phyloP scores from a whole-genome alignment of 2,797 vertebrate genomes.

The Oreortyx pictus region DNA sequence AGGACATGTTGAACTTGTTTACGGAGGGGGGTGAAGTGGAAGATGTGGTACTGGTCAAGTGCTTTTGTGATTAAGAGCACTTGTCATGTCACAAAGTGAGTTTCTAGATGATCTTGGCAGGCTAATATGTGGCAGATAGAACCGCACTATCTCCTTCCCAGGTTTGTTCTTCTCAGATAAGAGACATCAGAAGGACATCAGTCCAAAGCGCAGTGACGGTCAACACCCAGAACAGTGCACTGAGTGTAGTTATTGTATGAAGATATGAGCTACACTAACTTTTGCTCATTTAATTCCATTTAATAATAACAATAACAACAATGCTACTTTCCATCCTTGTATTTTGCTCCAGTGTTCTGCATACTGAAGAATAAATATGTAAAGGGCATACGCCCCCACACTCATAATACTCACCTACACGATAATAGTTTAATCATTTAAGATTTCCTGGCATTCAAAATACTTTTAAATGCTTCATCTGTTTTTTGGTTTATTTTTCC shows the following conservation, averaged over 20 bases:
- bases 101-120: background rate
- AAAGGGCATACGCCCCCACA: rapidly evolving
- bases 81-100: background rate
- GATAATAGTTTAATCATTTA: background rate
- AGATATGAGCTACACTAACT: background rate
- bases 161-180: background rate
- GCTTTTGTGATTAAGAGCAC: background rate
- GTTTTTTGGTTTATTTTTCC: background rate
- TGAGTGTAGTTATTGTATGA: rapidly evolving
- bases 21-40: rapidly evolving
- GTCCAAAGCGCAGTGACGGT: background rate
- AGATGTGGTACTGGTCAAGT: background rate
- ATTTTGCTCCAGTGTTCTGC: background rate
- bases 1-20: background rate
- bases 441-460: background rate
- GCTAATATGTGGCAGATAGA: background rate
- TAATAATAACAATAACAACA: background rate
- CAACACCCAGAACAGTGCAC: background rate
- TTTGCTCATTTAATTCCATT: background rate
- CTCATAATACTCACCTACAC: background rate
- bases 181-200: background rate
- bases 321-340: rapidly evolving
- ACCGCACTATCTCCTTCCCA: background rate
- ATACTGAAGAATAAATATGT: background rate
- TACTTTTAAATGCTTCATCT: rapidly evolving